phyloP scores from a whole-genome alignment of 2,113 vertebrate genomes.

The Nothocercus julius region DNA sequence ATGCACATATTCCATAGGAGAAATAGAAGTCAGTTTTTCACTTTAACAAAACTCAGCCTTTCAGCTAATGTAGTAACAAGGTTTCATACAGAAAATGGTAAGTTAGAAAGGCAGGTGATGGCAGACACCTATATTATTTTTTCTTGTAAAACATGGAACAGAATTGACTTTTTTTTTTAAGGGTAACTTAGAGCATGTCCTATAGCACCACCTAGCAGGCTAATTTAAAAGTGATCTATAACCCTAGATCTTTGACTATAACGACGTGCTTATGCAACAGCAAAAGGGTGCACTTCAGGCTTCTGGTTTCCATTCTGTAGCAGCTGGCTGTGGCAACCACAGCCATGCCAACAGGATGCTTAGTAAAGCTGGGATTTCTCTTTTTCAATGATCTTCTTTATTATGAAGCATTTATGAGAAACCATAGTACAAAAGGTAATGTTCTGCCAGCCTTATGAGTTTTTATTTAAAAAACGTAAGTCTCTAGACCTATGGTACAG shows the following conservation, averaged over 20 bases:
- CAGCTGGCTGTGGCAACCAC: background rate
- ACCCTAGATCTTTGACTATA: background rate
- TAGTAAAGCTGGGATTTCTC: background rate
- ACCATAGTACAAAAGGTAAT: background rate
- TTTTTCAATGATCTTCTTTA: background rate
- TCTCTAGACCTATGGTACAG: background rate
- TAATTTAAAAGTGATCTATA: constrained; percentile 34
- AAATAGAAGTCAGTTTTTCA: background rate
- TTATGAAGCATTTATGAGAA: background rate
- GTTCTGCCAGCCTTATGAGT: background rate
- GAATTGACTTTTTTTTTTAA: background rate
- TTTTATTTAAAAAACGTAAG: background rate
- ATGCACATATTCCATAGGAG: background rate
- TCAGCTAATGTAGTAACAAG: background rate
- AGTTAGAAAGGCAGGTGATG: background rate
- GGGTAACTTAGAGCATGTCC: constrained; percentile 31
- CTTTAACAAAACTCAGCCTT: background rate
- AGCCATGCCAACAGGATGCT: background rate
- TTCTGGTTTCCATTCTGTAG: background rate
- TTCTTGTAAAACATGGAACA: background rate
- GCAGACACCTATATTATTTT: background rate
- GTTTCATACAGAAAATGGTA: background rate
- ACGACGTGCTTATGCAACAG: accelerated
- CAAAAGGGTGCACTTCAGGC: background rate
- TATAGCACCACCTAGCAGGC: constrained; percentile 75